Conservation (phyloP, 2,797 vertebrate species). For the Arnoldichthys spilopterus region DNA sequence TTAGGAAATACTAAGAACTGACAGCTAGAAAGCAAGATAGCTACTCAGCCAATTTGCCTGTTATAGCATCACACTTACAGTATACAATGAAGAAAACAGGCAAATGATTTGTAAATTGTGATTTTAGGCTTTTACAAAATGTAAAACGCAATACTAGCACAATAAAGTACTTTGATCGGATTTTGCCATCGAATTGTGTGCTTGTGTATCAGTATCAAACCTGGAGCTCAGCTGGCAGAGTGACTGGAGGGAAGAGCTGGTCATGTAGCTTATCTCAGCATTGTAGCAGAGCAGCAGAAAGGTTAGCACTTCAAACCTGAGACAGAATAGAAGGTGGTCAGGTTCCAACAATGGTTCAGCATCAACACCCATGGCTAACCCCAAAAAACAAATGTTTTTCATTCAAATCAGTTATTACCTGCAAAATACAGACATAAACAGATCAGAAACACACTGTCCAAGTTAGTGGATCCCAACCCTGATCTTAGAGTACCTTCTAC, state of each 20-base stretch:
- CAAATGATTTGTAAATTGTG: too few species aligned
- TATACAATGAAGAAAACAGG: too few species aligned
- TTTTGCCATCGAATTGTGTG: neutral
- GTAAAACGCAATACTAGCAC: too few species aligned
- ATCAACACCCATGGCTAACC: too few species aligned
- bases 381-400: neutral
- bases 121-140: too few species aligned
- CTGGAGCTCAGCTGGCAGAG: constrained; percentile 96
- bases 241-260: constrained; percentile 90
- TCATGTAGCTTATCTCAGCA: constrained; percentile 92
- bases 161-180: neutral
- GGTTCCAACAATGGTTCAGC: neutral
- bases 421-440: neutral
- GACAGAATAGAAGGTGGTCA: constrained; percentile 2
- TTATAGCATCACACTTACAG: too few species aligned
- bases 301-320: constrained; percentile 95
- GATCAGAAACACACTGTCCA: constrained; percentile 14
- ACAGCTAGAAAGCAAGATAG: too few species aligned
- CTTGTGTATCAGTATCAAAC: constrained; percentile 72
- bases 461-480: too few species aligned
- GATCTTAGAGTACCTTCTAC: neutral
- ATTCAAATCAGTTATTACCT: neutral
- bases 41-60: too few species aligned
- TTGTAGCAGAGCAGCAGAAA: constrained; percentile 97
- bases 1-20: too few species aligned